Evolutionary conservation across 2,888 invertebrate species (phyloP).

Genomic region (Deilephila elpenor): DNA sequence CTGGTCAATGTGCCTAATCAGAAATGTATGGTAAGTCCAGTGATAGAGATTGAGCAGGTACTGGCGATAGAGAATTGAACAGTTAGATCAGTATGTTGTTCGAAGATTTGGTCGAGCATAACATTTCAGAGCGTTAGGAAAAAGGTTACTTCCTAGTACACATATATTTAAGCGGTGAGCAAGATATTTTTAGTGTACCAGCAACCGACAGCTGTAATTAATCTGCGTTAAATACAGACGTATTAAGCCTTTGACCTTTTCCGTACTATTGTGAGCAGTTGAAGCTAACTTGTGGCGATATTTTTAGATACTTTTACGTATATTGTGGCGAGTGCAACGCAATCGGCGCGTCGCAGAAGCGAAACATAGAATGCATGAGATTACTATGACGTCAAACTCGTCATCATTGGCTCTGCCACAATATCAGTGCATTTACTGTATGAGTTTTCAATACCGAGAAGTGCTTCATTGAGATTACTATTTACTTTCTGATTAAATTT

Average conservation of each 20-base stretch:
- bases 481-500: conserved; percentile 1
- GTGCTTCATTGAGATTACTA: background rate
- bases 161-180: no score
- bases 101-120: no score
- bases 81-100: no score
- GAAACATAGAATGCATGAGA: conserved; percentile 11
- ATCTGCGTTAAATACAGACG: background rate
- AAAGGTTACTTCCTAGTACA: no score
- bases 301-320: conserved; percentile 1
- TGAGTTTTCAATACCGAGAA: background rate
- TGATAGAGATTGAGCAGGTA: no score
- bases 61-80: no score
- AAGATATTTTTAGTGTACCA: no score
- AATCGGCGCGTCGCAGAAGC: background rate
- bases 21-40: no score
- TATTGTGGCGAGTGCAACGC: background rate
- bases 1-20: no score
- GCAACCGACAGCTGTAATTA: background rate
- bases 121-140: no score
- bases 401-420: background rate
- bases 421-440: background rate
- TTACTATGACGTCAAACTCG: background rate
- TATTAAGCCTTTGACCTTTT: background rate
- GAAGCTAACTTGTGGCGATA: background rate
- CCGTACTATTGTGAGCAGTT: background rate